Base-by-base conservation (phyloP, 2,797 vertebrate species). In the Hirundo rustica region DNA sequence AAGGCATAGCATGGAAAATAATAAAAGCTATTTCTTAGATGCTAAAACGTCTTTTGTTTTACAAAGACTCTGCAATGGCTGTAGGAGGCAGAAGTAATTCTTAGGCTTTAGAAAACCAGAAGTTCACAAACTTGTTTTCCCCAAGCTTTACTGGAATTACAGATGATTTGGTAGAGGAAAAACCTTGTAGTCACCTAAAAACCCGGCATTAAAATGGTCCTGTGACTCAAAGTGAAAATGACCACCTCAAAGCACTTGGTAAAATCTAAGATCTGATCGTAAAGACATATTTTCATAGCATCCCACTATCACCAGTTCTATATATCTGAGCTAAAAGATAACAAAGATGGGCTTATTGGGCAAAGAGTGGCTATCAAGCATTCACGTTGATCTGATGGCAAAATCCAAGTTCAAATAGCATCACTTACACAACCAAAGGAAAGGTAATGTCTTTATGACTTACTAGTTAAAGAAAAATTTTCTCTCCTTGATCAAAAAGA, bases 41-140 rank as follows among this genome's bases (percentile, higher is more conserved):
- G 38, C 36, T 91, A 76, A 93, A 90, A 85, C 38, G 21, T 57
- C 44, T 89, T 97, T 95, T 83, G 73, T 95, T 94, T 92, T 57
- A 84, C 68, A 85, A 95, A 85, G 58, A 54, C 21, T 54, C 16
- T 32, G 16, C 57, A 72, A 29, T 91, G 19, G 9, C n/a, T 92
- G 4, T 53, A 74, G 68, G 94, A 70, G 22, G 36, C 57, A 92
- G 47, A 85, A 87, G 36, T 85, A 78, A 83, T 89, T 92, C 71
- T 83, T 85, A 76, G 61, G 16, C 34, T 89, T 93, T 82, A 81
- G 72, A 87, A 85, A 95, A 89, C 21, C 38, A 92, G 30, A 74
- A 32, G 32, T 68, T 65, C 60, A 16, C 8, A 16, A 62, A 61
- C 19, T 89, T 91, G 25, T 71, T 85, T 82, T 86, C 14, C 16